These are phyloP conservation scores for Tetrax tetrax DNA, from an alignment of 2,113 vertebrate genomes.

Conservation along the genomic window DNA sequence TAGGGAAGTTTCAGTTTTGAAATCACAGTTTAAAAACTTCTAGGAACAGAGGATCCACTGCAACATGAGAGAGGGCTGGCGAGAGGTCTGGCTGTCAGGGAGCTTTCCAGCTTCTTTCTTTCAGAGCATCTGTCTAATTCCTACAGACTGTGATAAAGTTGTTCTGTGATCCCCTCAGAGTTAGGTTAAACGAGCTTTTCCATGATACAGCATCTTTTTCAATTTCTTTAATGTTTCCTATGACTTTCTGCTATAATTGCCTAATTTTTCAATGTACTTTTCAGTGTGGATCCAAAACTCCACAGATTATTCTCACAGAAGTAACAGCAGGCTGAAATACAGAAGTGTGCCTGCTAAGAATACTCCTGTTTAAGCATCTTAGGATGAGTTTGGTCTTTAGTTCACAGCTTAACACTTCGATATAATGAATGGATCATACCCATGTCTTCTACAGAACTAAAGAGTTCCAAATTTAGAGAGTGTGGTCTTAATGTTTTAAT, in stretches of 20 bases:
- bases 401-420: not conserved
- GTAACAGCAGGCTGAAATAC: not conserved
- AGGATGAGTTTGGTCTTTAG: not conserved
- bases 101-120: not conserved
- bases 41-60: rapidly evolving
- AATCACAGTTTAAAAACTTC: not conserved
- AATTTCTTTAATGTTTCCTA: slow-evolving; percentile 54
- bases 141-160: slow-evolving; percentile 17
- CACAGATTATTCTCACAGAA: not conserved
- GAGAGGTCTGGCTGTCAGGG: not conserved
- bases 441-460: not conserved
- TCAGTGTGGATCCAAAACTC: not conserved
- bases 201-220: slow-evolving; percentile 26
- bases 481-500: not conserved
- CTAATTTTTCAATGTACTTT: slow-evolving; percentile 42
- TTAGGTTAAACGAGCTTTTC: slow-evolving; percentile 31
- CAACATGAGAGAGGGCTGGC: not conserved
- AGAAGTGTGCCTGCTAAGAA: not conserved
- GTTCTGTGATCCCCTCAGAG: not conserved
- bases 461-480: not conserved
- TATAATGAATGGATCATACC: not conserved
- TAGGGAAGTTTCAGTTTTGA: not conserved
- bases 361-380: not conserved
- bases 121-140: not conserved
- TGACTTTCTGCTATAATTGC: slow-evolving; percentile 1